Percentiles rank a stretch among this genome's conserved stretches.
phyloP scores from a whole-genome alignment of 64 coral and sea anemone genomes.

The Porites australiensis region DNA sequence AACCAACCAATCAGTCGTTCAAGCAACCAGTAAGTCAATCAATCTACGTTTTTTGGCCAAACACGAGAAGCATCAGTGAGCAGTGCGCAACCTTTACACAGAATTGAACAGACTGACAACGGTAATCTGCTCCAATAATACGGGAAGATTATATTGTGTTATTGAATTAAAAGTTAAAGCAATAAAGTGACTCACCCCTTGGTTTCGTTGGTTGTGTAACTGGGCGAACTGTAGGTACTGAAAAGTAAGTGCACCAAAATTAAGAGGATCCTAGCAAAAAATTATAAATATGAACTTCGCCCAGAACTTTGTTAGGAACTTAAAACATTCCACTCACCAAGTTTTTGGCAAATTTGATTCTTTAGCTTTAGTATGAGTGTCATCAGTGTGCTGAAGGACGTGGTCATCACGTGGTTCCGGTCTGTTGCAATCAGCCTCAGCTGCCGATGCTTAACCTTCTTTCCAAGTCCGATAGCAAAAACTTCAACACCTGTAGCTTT shows the following conservation, averaged over 20 bases:
- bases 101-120: too few species aligned
- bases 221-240: not conserved
- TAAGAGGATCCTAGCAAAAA: not conserved
- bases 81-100: too few species aligned
- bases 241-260: not conserved
- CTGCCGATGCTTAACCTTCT: slow-evolving; percentile 6
- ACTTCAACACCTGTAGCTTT: slow-evolving; percentile 58
- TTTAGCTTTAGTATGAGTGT: slow-evolving; percentile 17
- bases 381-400: slow-evolving; percentile 47
- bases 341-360: slow-evolving; percentile 20
- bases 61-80: too few species aligned
- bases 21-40: too few species aligned
- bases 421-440: slow-evolving; percentile 54
- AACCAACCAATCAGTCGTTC: too few species aligned
- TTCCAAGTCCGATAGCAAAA: slow-evolving; percentile 50
- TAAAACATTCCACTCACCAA: slow-evolving; percentile 4
- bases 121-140: too few species aligned
- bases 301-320: too few species aligned
- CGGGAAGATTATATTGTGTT: too few species aligned
- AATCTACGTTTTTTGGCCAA: too few species aligned
- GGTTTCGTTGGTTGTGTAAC: not conserved
- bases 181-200: not conserved
- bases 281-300: too few species aligned
- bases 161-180: too few species aligned
- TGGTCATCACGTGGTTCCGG: slow-evolving; percentile 48